Evolutionary conservation across 2,113 vertebrate genomes (phyloP).

Genomic region (Nerophis lumbriciformis): DNA sequence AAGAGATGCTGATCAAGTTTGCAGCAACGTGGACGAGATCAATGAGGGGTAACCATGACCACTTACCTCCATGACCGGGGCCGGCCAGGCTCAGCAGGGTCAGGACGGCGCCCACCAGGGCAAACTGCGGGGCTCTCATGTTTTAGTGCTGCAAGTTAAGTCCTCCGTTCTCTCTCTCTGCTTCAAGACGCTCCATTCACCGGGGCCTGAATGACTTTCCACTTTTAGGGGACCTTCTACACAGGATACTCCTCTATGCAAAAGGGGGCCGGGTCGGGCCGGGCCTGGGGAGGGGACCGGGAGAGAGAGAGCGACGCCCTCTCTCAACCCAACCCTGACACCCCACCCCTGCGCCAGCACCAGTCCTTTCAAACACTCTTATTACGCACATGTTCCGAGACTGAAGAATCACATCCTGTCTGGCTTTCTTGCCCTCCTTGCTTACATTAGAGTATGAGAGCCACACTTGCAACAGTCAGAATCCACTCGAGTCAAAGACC

Average conservation of each 20-base stretch:
- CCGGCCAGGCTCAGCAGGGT: conserved; percentile 52
- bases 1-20: neutral
- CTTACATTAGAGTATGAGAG: too few species aligned
- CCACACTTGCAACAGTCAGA: too few species aligned
- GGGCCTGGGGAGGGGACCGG: conserved; percentile 44
- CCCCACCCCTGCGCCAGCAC: neutral
- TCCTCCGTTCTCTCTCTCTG: conserved; percentile 47
- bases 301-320: conserved; percentile 44
- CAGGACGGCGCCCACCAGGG: conserved; percentile 42
- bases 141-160: conserved; percentile 53
- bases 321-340: conserved; percentile 17
- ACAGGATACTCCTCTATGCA: conserved; percentile 58
- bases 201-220: conserved; percentile 65
- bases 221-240: conserved; percentile 59
- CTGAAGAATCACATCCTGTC: conserved; percentile 32
- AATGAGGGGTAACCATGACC: neutral
- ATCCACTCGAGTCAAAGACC: too few species aligned
- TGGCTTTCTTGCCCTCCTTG: conserved; percentile 15
- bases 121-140: conserved; percentile 50
- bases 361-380: neutral
- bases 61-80: conserved; percentile 63
- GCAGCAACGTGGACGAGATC: conserved; percentile 1
- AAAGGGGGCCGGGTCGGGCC: conserved; percentile 51
- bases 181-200: conserved; percentile 65
- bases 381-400: conserved; percentile 5